phyloP scores from a whole-genome alignment of 2,797 vertebrate genomes.

The Takifugu rubripes region DNA sequence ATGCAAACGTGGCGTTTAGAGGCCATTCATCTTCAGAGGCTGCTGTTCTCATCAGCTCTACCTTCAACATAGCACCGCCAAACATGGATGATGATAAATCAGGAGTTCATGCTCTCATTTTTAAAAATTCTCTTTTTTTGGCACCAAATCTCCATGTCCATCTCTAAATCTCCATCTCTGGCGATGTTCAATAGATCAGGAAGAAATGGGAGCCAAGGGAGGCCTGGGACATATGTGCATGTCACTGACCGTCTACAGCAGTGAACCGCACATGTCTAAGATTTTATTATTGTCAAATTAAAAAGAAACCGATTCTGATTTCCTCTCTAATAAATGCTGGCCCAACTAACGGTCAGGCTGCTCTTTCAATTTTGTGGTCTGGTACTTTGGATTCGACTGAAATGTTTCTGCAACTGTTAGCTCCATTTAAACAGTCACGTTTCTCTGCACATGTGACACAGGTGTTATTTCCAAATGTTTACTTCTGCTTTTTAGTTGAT shows the following conservation, averaged over 20 bases:
- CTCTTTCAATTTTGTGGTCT: too few relatives aligned
- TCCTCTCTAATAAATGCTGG: neutral
- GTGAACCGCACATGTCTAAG: slow-evolving; percentile 11
- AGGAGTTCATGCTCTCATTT: neutral
- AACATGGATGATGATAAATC: neutral
- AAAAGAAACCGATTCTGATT: neutral
- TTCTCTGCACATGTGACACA: too few relatives aligned
- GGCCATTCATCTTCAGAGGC: slow-evolving; percentile 11
- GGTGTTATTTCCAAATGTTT: too few relatives aligned
- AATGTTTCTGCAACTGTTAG: slow-evolving; percentile 2
- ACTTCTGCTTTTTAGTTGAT: too few relatives aligned
- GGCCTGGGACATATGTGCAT: slow-evolving; percentile 37
- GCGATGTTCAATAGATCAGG: slow-evolving; percentile 54
- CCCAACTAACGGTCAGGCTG: too few relatives aligned
- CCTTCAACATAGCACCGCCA: neutral
- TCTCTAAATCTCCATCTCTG: slow-evolving; percentile 16
- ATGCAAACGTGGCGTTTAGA: slow-evolving; percentile 73
- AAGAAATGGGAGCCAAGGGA: slow-evolving; percentile 18
- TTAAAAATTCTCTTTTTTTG: neutral
- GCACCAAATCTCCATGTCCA: slow-evolving; percentile 22
- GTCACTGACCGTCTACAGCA: slow-evolving; percentile 23
- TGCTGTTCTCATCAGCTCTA: too few relatives aligned
- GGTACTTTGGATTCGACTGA: neutral
- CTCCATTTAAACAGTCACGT: neutral
- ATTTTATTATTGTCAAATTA: slow-evolving; percentile 10